Percentiles rank a stretch among this genome's conserved stretches.
These are phyloP conservation scores for Bombus turneri DNA, from an alignment of 1,140 invertebrate species.

Conservation along the genomic window DNA sequence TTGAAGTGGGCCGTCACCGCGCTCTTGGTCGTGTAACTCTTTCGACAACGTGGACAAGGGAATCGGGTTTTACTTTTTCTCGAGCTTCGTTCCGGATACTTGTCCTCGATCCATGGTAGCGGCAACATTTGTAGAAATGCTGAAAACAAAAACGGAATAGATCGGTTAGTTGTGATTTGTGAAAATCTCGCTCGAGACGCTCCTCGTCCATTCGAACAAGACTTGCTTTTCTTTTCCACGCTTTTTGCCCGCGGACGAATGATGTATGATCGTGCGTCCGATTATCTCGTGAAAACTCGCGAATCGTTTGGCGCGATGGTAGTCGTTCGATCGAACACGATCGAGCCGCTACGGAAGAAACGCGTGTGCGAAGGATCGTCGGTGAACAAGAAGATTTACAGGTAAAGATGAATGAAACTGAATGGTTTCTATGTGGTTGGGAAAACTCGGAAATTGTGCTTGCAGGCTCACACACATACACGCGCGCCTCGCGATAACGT, in stretches of 20 bases:
- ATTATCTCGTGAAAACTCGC: not conserved
- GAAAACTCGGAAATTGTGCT: not conserved
- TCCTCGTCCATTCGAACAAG: not conserved
- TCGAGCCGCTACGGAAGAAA: too few relatives aligned
- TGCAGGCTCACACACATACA: slow-evolving; percentile 32
- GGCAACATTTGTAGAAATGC: slow-evolving; percentile 68
- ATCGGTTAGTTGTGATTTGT: slow-evolving; percentile 23
- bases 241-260: not conserved
- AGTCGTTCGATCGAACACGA: too few relatives aligned
- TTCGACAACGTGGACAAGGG: slow-evolving; percentile 83
- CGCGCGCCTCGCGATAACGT: not conserved
- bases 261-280: not conserved
- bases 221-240: slow-evolving; percentile 8
- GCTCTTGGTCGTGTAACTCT: slow-evolving; percentile 84
- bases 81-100: slow-evolving; percentile 55
- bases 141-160: slow-evolving; percentile 70
- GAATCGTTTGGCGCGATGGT: not conserved
- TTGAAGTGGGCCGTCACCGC: slow-evolving; percentile 84
- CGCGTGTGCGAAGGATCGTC: not conserved
- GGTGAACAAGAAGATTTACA: not conserved
- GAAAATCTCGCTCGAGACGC: not conserved
- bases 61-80: slow-evolving; percentile 72
- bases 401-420: not conserved
- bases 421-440: slow-evolving; percentile 4
- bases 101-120: slow-evolving; percentile 69